phyloP scores from a whole-genome alignment of 2,888 invertebrate species.

The Sceliomorpha sp. region DNA sequence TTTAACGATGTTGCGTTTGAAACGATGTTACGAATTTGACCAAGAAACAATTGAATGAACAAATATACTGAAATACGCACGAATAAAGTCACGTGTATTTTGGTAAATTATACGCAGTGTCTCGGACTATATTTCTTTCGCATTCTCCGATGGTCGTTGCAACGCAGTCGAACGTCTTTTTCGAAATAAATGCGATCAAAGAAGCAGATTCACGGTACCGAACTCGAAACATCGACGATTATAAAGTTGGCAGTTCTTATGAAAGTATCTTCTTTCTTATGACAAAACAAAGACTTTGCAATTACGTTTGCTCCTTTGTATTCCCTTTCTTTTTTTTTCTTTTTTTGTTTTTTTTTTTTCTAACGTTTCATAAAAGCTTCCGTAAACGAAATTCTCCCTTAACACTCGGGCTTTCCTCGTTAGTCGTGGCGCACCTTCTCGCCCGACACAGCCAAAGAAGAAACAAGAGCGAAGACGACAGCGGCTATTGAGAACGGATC shows the following conservation, averaged over 20 bases:
- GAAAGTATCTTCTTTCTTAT: too few relatives aligned
- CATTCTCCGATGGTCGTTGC: conserved; percentile 14
- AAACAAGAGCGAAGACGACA: conserved; percentile 28
- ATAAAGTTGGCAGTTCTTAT: too few relatives aligned
- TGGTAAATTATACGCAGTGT: conserved; percentile 16
- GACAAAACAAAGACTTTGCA: too few relatives aligned
- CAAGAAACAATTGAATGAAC: conserved; percentile 47
- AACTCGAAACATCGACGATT: too few relatives aligned
- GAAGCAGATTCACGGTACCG: too few relatives aligned
- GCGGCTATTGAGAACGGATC: too few relatives aligned
- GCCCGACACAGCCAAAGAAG: conserved; percentile 54
- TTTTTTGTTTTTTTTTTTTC: too few relatives aligned
- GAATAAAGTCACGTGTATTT: conserved; percentile 58
- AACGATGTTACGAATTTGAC: conserved; percentile 74
- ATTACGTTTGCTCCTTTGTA: too few relatives aligned
- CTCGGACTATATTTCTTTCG: conserved; percentile 10
- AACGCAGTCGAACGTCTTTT: conserved; percentile 11
- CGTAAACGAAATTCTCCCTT: conserved; percentile 69
- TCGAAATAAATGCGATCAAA: too few relatives aligned
- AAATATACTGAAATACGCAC: conserved; percentile 63
- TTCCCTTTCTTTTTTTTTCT: conserved; percentile 48
- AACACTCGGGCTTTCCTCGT: conserved; percentile 74
- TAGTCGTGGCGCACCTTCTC: conserved; percentile 71
- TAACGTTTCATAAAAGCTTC: too few relatives aligned
- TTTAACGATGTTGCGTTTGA: conserved; percentile 74